Conservation (phyloP, 2,888 invertebrate species). For the Leptinotarsa rubiginosa region DNA sequence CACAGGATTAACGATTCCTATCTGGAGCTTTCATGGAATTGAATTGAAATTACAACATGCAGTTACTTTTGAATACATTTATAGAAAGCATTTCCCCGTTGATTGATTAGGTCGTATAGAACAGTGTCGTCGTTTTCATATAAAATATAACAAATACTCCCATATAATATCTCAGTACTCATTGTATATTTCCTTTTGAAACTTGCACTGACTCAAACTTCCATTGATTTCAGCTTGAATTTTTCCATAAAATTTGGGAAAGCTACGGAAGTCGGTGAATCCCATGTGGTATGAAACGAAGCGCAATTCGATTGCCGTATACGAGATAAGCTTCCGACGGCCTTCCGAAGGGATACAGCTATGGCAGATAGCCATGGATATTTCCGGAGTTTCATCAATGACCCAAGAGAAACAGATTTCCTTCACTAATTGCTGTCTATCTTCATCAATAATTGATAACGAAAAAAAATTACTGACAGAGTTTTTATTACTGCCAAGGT, state of each 20-base stretch:
- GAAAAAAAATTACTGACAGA: conserved; percentile 17
- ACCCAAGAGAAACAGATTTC: background rate
- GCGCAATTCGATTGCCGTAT: conserved; percentile 33
- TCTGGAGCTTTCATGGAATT: too few species aligned
- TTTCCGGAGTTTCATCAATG: conserved; percentile 28
- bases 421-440: background rate
- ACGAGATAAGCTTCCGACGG: conserved; percentile 43
- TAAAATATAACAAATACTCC: too few species aligned
- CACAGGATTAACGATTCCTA: too few species aligned
- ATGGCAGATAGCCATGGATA: conserved; percentile 28
- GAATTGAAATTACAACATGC: too few species aligned
- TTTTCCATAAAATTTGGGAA: conserved; percentile 57
- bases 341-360: conserved; percentile 39
- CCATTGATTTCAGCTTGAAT: conserved; percentile 30
- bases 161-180: background rate
- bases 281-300: conserved; percentile 30
- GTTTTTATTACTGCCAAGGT: too few species aligned
- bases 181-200: background rate
- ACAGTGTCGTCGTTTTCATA: too few species aligned
- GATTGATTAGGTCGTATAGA: too few species aligned
- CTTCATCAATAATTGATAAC: conserved; percentile 26
- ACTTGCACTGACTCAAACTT: background rate
- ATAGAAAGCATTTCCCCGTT: too few species aligned
- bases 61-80: too few species aligned
- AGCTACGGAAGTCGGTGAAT: conserved; percentile 27